Evolutionary conservation across 2,888 invertebrate genomes (phyloP).

Genomic region (Podotricha telesiphe): DNA sequence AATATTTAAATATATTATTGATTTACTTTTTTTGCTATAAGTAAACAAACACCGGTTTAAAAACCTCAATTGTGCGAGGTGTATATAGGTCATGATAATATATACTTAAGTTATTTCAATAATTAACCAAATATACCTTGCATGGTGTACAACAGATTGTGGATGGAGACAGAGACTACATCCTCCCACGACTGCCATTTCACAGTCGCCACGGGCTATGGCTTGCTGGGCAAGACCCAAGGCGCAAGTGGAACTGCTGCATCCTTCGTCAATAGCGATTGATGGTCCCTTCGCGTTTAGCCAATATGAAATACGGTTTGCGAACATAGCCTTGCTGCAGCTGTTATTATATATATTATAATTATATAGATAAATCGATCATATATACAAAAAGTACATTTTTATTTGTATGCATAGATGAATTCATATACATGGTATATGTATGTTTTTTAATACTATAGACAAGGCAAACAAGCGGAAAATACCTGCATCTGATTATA

Average conservation of each 20-base stretch:
- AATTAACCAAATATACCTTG: slow-evolving; percentile 54
- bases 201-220: slow-evolving; percentile 63
- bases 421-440: too few relatives aligned
- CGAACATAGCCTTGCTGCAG: slow-evolving; percentile 65
- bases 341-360: slow-evolving; percentile 45
- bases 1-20: slow-evolving; percentile 25
- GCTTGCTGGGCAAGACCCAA: slow-evolving; percentile 62
- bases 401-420: too few relatives aligned
- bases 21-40: too few relatives aligned
- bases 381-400: too few relatives aligned
- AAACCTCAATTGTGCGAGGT: too few relatives aligned
- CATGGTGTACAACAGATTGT: slow-evolving; percentile 60
- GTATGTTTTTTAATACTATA: too few relatives aligned
- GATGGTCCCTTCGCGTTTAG: slow-evolving; percentile 70
- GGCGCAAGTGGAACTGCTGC: slow-evolving; percentile 62
- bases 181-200: slow-evolving; percentile 85
- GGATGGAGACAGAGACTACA: slow-evolving; percentile 84
- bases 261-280: slow-evolving; percentile 59
- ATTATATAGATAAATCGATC: neutral
- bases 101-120: too few relatives aligned
- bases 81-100: too few relatives aligned
- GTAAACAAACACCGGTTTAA: too few relatives aligned
- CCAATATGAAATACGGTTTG: slow-evolving; percentile 74
- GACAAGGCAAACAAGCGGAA: too few relatives aligned
- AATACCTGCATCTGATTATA: too few relatives aligned